Evolutionary conservation across 35 echinoderm and acorn worm species (phyloP), one percentile per base, ranked within the genome.

Genomic region (Apostichopus parvimensis): DNA sequence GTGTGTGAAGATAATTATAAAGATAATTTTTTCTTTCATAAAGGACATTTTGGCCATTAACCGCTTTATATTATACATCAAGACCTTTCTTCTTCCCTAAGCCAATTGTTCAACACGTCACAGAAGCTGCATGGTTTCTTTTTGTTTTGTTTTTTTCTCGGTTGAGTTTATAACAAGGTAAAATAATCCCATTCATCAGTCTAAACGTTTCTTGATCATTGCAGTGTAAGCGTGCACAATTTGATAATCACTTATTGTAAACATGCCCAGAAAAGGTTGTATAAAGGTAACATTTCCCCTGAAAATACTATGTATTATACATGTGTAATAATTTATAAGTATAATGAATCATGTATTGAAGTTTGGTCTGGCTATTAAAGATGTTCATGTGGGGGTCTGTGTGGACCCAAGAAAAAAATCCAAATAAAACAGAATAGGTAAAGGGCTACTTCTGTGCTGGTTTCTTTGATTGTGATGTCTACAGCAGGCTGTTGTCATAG

Each of bases 281-380:
- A 68, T 3, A 68, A 68, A 68, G 64, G 18, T 68, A 18, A 68
- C 64, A 68, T 11, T 14, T 45, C 3, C 64, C 18, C 64, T 68
- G 11, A 18, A 68, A 18, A 68, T 68, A 68, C 64, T 68, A 0
- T 68, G 64, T 68, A 68, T 68, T 68, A 68, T 68, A 68, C 64
- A 68, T 68, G 64, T 68, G 18, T 18, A 68, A 68, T 68, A 68
- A 68, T 68, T 68, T 68, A 18, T 68, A 68, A 68, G 11, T 68
- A 68, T 68, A 68, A 68, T 68, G 18, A 68, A 68, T 68, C 64
- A 68, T 68, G 64, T 68, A 68, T 68, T 80, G 78, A 80, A 80
- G 22, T 80, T n/a, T 22, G 18, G 64, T 68, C 64, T 68, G 64
- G 64, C 64, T 68, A 68, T 68, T 68, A 68, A 68, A 68, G 34